Base-by-base conservation (phyloP, 2,797 vertebrate species). In the Sylvia borin region DNA sequence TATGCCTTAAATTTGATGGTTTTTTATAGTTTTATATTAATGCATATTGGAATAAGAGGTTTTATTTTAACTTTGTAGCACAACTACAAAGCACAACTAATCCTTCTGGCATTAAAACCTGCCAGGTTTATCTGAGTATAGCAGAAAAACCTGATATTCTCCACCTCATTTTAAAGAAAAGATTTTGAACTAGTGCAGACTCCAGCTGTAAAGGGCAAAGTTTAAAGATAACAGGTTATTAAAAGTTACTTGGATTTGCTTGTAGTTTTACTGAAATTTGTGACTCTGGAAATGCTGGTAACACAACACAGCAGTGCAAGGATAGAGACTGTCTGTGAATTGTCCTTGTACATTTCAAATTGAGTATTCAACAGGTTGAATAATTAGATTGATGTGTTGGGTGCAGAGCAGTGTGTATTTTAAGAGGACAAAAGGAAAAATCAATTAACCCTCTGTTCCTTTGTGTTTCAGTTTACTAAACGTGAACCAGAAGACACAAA, bases 401-500 rank as follows among this genome's bases (percentile, higher is more conserved):
- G 25, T 67, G 9, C 31, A 38, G 38, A 78, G 13, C 17, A 32
- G 6, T 66, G 15, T 72, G 19, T 71, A 42, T 84, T 32, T 38
- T 70, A 48, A 47, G 36, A n/a, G 4, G 2, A 13, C 25, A 32
- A 71, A 76, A 58, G 27, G 20, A 85, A 27, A 60, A 71, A 62
- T 21, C 22, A n/a, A 16, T 76, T 84, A 88, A 82, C 8, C 4
- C 58, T 51, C 40, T 64, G 16, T 74, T 66, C 62, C 95, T 94
- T 90, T 82, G 10, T 97, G 85, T 48, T 95, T 64, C 68, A 99
- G 99, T 99, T 99, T 97, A 98, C 99, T 29, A 99, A 99, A 97
- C 98, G 99, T 91, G 99, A 99, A 95, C 99, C 99, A 21, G 99
- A 99, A 97, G 99, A 99, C 85, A 99, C 99, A 0, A 99, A 99